Conservation (phyloP, 2,888 invertebrate species). For the Ormyrus nitidulus region DNA sequence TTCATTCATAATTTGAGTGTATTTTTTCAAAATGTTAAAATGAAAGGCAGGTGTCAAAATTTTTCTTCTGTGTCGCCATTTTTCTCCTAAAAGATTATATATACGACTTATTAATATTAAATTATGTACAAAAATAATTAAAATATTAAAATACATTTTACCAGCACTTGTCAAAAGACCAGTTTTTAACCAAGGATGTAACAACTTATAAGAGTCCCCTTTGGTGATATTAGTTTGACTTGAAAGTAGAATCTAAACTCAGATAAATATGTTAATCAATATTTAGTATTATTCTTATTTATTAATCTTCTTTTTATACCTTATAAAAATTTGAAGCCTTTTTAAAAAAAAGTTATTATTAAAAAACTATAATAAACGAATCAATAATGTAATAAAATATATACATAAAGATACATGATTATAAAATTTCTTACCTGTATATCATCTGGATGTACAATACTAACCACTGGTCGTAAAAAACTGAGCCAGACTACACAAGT, state of each 20-base stretch:
- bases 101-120: neutral
- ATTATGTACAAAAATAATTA: neutral
- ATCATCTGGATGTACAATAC: conserved; percentile 67
- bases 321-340: too few relatives aligned
- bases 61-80: conserved; percentile 52
- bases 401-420: too few relatives aligned
- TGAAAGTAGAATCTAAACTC: conserved; percentile 35
- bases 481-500: conserved; percentile 61
- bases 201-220: conserved; percentile 27
- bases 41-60: conserved; percentile 51
- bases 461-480: conserved; percentile 55
- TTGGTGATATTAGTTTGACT: conserved; percentile 44
- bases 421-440: conserved; percentile 62
- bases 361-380: too few relatives aligned
- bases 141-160: neutral
- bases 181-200: conserved; percentile 49
- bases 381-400: too few relatives aligned
- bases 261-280: conserved; percentile 10
- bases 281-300: neutral
- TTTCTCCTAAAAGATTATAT: conserved; percentile 22
- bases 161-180: conserved; percentile 49
- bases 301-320: neutral
- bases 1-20: conserved; percentile 43
- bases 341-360: too few relatives aligned
- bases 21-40: conserved; percentile 53